Conservation (phyloP, 2,113 vertebrate genomes). For the Coryphaenoides rupestris region DNA sequence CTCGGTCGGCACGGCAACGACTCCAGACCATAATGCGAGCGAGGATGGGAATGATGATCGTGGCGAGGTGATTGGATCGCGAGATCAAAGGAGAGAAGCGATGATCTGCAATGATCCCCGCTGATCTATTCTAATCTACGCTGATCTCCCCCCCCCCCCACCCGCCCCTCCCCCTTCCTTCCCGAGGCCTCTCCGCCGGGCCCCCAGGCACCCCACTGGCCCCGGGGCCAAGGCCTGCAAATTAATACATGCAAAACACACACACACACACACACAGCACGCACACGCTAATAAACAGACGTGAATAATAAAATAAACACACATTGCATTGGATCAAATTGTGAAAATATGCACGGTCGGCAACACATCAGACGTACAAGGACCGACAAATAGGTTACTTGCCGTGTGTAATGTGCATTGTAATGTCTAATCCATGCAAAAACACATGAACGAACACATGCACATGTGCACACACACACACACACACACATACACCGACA, state of each 20-base stretch:
- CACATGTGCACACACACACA: constrained; percentile 2
- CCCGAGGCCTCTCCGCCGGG: constrained; percentile 25
- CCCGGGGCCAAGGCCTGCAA: constrained; percentile 36
- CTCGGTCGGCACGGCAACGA: constrained; percentile 18
- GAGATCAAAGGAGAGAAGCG: constrained; percentile 35
- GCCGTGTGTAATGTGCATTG: no score
- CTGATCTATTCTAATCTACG: constrained; percentile 44
- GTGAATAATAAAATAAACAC: no score
- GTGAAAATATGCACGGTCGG: no score
- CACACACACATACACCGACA: constrained; percentile 4
- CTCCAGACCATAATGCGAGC: constrained; percentile 20
- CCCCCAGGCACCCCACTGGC: constrained; percentile 24
- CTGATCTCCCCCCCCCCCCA: constrained; percentile 29
- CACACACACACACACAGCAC: constrained; percentile 12
- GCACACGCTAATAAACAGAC: no score
- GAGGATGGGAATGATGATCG: constrained; percentile 7
- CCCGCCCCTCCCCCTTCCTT: background rate
- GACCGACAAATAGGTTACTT: no score
- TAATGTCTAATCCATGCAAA: background rate
- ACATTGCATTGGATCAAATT: no score
- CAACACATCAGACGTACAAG: no score
- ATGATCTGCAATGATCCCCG: constrained; percentile 44
- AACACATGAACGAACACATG: background rate
- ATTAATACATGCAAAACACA: constrained; percentile 23
- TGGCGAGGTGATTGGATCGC: constrained; percentile 43